A percentile compares a stretch with the other conserved stretches of the same genome.
Evolutionary conservation across 2,113 vertebrate species (phyloP).

Genomic region (Peucedramus taeniatus): DNA sequence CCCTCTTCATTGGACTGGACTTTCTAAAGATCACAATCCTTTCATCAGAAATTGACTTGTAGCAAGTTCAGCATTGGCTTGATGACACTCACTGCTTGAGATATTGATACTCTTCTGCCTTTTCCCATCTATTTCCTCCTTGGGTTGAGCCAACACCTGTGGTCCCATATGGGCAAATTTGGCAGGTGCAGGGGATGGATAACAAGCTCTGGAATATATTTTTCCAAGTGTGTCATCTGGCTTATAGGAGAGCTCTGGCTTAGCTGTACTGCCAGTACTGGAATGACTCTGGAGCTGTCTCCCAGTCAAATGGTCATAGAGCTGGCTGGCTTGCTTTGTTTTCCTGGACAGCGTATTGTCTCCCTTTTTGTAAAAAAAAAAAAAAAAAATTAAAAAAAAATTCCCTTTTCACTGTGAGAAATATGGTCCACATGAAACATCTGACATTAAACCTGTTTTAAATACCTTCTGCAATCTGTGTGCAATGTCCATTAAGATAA

Average conservation of each 20-base stretch:
- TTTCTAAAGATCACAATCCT: neutral
- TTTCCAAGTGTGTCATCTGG: constrained; percentile 65
- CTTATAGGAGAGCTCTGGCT: constrained; percentile 49
- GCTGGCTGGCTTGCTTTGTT: constrained; percentile 40
- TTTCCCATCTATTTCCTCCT: constrained; percentile 8
- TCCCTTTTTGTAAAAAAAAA: neutral
- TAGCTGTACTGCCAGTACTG: constrained; percentile 64
- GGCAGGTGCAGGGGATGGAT: neutral
- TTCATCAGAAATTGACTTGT: neutral
- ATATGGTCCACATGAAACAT: neutral
- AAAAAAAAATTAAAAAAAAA: neutral
- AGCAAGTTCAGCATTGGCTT: neutral
- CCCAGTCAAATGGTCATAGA: constrained; percentile 40
- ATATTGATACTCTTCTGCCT: neutral
- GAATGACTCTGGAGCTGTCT: constrained; percentile 13
- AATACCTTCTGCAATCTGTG: neutral
- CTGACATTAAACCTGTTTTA: neutral
- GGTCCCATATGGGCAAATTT: constrained; percentile 35
- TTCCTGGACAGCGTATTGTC: constrained; percentile 29
- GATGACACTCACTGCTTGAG: neutral
- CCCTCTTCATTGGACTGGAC: neutral
- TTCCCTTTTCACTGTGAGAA: constrained; percentile 22
- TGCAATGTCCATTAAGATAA: constrained; percentile 1
- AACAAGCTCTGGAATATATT: constrained; percentile 49
- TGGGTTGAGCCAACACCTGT: constrained; percentile 24